Percentiles rank a stretch among this genome's conserved stretches.
Conservation (phyloP, 2,797 vertebrate species). For the Calcarius lapponicus region DNA sequence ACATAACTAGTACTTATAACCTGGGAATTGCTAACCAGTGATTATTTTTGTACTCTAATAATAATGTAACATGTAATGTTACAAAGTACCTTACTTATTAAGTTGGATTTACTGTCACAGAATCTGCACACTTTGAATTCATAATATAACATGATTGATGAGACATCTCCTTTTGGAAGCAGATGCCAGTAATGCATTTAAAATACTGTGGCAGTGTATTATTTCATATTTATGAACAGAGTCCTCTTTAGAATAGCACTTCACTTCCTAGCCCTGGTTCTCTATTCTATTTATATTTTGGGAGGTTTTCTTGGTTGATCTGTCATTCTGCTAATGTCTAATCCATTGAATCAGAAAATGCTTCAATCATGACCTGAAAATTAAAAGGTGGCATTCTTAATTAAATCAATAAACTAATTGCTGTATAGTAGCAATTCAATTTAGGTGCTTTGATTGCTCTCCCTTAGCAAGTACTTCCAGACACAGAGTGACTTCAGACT, state of each 20-base stretch:
- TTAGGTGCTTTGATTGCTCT: conserved; percentile 88
- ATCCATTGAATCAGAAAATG: conserved; percentile 79
- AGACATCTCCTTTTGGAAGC: conserved; percentile 63
- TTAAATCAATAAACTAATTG: conserved; percentile 99
- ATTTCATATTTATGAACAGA: conserved; percentile 65
- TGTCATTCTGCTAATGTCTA: conserved; percentile 72
- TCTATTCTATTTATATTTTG: conserved; percentile 42
- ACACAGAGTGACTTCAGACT: conserved; percentile 83
- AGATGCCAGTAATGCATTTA: conserved; percentile 60
- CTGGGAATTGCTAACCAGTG: conserved; percentile 22
- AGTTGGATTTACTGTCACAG: conserved; percentile 53
- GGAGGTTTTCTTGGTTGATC: conserved; percentile 59
- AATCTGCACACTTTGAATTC: conserved; percentile 54
- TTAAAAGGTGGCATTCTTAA: conserved; percentile 94
- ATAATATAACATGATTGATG: conserved; percentile 63
- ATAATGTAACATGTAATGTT: conserved; percentile 25
- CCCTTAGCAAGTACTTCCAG: conserved; percentile 86
- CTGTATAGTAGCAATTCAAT: conserved; percentile 93
- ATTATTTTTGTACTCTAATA: conserved; percentile 61
- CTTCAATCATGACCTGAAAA: conserved; percentile 90
- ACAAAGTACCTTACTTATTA: conserved; percentile 55
- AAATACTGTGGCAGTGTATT: conserved; percentile 51
- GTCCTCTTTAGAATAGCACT: conserved; percentile 36
- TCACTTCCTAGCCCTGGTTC: not conserved
- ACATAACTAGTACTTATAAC: conserved; percentile 21